A percentile compares a stretch with the other conserved stretches of the same genome.
phyloP scores from a whole-genome alignment of 2,113 vertebrate species.

The Piaya cayana region DNA sequence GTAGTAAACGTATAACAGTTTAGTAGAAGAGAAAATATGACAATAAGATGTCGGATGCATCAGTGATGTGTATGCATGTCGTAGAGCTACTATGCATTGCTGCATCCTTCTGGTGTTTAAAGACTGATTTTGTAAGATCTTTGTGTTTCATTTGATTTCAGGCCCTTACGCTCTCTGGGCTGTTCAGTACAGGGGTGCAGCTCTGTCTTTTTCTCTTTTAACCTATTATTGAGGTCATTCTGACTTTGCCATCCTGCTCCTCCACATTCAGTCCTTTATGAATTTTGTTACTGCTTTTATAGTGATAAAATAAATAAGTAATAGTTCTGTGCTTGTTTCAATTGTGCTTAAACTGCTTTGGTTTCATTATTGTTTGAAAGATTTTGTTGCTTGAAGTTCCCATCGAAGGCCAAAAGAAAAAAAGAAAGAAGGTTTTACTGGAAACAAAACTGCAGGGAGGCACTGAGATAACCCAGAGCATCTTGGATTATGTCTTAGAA shows the following conservation, averaged over 20 bases:
- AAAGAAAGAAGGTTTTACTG: conserved; percentile 92
- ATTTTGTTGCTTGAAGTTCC: conserved; percentile 96
- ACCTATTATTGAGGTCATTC: not conserved
- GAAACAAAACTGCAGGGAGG: conserved; percentile 87
- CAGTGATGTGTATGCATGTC: not conserved
- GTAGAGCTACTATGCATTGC: not conserved
- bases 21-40: not conserved
- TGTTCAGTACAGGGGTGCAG: not conserved
- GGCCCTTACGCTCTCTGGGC: not conserved
- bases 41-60: not conserved
- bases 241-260: not conserved
- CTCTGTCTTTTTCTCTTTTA: not conserved
- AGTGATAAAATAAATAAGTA: not conserved
- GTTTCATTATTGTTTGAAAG: conserved; percentile 71
- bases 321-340: not conserved
- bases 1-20: not conserved
- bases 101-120: not conserved
- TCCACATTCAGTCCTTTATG: not conserved
- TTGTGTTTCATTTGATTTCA: not conserved
- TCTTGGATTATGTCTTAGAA: conserved; percentile 95
- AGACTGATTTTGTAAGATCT: not conserved
- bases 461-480: conserved; percentile 87
- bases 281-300: not conserved
- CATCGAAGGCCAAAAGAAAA: conserved; percentile 96
- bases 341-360: not conserved